phyloP scores from a whole-genome alignment of 64 coral and sea anemone genomes.

The Porites australiensis region DNA sequence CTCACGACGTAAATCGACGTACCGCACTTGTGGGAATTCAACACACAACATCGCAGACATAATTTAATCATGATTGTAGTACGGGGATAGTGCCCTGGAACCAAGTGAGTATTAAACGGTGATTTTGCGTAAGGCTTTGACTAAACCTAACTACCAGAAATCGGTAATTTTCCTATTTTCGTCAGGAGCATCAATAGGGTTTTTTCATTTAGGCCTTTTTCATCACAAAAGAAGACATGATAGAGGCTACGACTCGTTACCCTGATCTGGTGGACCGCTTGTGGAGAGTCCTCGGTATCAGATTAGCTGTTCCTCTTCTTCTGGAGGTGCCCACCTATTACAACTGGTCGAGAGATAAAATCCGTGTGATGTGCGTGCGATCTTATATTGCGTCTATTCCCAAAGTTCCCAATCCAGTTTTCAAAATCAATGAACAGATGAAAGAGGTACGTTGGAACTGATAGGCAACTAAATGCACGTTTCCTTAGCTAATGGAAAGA shows the following conservation, averaged over 20 bases:
- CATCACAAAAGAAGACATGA: slow-evolving; percentile 78
- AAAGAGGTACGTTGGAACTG: slow-evolving; percentile 47
- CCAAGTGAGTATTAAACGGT: too few species aligned
- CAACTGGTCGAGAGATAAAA: slow-evolving; percentile 94
- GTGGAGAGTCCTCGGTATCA: slow-evolving; percentile 92
- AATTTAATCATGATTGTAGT: too few species aligned
- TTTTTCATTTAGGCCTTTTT: slow-evolving; percentile 80
- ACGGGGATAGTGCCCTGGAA: too few species aligned
- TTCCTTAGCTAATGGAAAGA: too few species aligned
- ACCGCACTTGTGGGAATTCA: too few species aligned
- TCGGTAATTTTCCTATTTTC: too few species aligned
- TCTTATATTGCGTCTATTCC: slow-evolving; percentile 78
- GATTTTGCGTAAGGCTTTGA: too few species aligned
- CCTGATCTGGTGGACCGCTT: slow-evolving; percentile 69
- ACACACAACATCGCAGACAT: too few species aligned
- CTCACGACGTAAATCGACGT: too few species aligned
- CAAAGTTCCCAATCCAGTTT: slow-evolving; percentile 33
- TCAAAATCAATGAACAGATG: slow-evolving; percentile 67
- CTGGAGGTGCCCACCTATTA: slow-evolving; percentile 85
- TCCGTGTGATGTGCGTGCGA: slow-evolving; percentile 91
- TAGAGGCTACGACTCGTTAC: slow-evolving; percentile 55
- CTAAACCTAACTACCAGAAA: too few species aligned
- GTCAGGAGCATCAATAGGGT: not conserved
- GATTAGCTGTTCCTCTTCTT: slow-evolving; percentile 93
- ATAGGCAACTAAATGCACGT: too few species aligned